Evolutionary conservation across 1,140 invertebrate genomes (phyloP), one percentile per base, ranked within the genome.

Genomic region (Platyura marginata): DNA sequence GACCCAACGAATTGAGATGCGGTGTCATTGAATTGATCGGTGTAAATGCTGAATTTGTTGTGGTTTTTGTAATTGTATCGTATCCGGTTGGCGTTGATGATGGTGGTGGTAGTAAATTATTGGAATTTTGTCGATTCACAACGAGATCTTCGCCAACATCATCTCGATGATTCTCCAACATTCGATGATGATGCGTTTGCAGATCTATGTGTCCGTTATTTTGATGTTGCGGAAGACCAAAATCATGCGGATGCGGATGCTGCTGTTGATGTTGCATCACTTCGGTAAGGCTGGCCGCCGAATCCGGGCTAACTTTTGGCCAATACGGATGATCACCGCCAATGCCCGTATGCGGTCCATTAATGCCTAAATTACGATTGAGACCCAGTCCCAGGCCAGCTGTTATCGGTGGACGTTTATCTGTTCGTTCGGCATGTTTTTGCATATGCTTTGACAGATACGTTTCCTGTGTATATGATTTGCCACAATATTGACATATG

Each of bases 371-470:
- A 21, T 39, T 40, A 11, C 38, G 20, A 40, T 21, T 39, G 16
- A 8, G 13, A 3, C 38, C 38, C n/a, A 13, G n/a, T 11, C 19
- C 19, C 3, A 18, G 6, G 8, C 20, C 21, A 11, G 42, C 41
- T 13, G 46, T 46, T 44, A 87, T 87, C 0, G 84, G 81, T 21
- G 84, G 82, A 53, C 86, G 69, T 62, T 92, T 91, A 60, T 93
- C 88, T 40, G 86, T 81, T 46, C 88, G 66, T 51, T 94, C 90
- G 1, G 88, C 81, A 57, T 99, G 95, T 59, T 98, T 98, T 59
- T 95, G 89, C 91, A 98, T 95, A 62, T 98, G 95, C 61, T 98
- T 95, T 47, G 86, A 88, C 53, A 99, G 71, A 64, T 98, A 98
- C 13, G 94, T 97, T 66, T 98, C 93, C 64, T 98, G 94, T 5